Evolutionary conservation across 2,888 invertebrate species (phyloP), one percentile per base, ranked within the genome.

Genomic region (Anoncus sp.): DNA sequence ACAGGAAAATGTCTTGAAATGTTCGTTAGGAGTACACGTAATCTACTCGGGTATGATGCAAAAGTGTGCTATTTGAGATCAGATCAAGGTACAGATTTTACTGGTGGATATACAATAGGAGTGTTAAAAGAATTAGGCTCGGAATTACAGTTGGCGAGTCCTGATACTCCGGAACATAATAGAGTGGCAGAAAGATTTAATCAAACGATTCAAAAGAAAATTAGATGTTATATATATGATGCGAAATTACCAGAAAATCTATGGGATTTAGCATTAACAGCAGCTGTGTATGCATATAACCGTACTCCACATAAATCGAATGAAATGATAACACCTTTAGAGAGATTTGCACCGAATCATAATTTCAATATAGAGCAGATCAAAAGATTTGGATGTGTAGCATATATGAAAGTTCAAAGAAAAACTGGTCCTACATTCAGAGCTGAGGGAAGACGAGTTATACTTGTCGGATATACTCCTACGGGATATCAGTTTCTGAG

Each of bases 11-110:
- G 75, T 47, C 51, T 81, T 14, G 81, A 81, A 47, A 43, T 18
- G 12, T 81, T 79, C 40, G 38, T 81, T n/a, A 80, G 43, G 38
- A 75, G 76, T 12, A 73, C 81, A 9, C 66, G 82, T 74, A 83
- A 83, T 70, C 22, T 83, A 47, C 53, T 82, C 57, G 82, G 81
- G 14, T 24, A 24, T 10, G 76, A 83, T 57, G 76, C 72, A 10
- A 84, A 83, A 57, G 69, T 84, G 2, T 85, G 83, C 49, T 83
- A 83, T 60, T 59, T 84, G 45, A 65, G 79, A 7, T 55, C 77
- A 5, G 83, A 85, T 69, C 66, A 82, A 38, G 83, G 77, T 22
- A 83, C 60, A 0, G 81, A 85, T 49, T 82, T 40, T 60, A 83
- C 79, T 27, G 82, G 82, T n/a, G 76, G 79, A 1, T 57, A 81